Evolutionary conservation across 2,888 invertebrate species (phyloP).

Genomic region (Leptinotarsa tumamoca): DNA sequence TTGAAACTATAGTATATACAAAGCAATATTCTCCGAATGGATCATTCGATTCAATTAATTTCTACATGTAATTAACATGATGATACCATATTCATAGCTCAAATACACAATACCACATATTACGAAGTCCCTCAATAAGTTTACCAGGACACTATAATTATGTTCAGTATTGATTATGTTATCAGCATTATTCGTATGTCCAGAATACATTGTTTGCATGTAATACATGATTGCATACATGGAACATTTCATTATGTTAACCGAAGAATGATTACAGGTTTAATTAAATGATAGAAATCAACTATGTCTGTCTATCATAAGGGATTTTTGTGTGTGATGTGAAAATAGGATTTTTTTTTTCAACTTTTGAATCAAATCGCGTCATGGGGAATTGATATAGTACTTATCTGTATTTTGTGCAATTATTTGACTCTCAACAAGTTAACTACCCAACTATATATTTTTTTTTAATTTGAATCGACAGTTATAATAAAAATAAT

Average conservation of each 20-base stretch:
- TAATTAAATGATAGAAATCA: neutral
- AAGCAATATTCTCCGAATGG: neutral
- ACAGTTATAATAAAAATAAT: no score
- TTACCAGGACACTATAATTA: slow-evolving; percentile 9
- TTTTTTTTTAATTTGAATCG: no score
- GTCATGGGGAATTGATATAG: no score
- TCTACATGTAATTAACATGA: slow-evolving; percentile 1
- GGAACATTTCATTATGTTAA: neutral
- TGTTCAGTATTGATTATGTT: slow-evolving; percentile 11
- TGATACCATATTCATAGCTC: neutral
- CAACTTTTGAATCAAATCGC: no score
- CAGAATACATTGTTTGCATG: slow-evolving; percentile 7
- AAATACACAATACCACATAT: neutral
- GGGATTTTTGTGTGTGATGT: no score
- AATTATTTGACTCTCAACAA: no score
- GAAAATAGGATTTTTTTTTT: no score
- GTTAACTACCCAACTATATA: no score
- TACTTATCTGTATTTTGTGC: no score
- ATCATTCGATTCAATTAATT: neutral
- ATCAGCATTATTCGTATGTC: slow-evolving; percentile 10
- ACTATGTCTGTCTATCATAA: neutral
- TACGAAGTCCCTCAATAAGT: slow-evolving; percentile 13
- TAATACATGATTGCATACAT: slow-evolving; percentile 1
- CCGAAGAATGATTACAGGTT: neutral
- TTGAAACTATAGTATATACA: no score